phyloP scores from a whole-genome alignment of 2,888 invertebrate genomes.

The Hirudinaria manillensis region DNA sequence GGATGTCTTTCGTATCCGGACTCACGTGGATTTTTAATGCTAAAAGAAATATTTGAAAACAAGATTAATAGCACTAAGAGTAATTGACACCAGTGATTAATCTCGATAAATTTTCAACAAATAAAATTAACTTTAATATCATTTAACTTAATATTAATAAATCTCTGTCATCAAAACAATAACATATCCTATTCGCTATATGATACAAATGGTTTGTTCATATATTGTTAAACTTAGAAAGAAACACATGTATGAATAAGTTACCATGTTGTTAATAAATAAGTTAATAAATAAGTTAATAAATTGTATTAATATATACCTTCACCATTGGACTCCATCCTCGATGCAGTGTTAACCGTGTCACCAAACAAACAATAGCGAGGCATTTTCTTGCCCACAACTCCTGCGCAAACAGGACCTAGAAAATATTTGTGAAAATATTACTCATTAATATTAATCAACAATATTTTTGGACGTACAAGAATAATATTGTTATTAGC shows the following conservation, averaged over 20 bases:
- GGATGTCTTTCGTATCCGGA: conserved; percentile 72
- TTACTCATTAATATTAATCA: too few relatives aligned
- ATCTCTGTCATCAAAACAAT: neutral
- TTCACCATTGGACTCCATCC: conserved; percentile 38
- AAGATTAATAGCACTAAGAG: neutral
- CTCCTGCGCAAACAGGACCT: conserved; percentile 37
- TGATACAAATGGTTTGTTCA: too few relatives aligned
- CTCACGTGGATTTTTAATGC: conserved; percentile 64
- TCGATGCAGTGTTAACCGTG: conserved; percentile 37
- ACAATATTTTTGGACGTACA: too few relatives aligned
- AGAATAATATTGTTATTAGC: too few relatives aligned
- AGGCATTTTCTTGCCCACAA: conserved; percentile 38
- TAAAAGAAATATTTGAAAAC: conserved; percentile 19
- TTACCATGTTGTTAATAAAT: too few relatives aligned
- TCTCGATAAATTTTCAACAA: too few relatives aligned
- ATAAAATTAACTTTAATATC: neutral
- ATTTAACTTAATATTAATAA: conserved; percentile 3
- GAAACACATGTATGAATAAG: too few relatives aligned
- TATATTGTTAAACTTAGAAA: too few relatives aligned
- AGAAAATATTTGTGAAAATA: neutral
- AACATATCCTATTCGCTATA: too few relatives aligned
- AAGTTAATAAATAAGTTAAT: too few relatives aligned
- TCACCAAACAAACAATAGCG: conserved; percentile 38
- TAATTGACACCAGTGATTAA: too few relatives aligned
- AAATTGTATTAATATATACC: too few relatives aligned